Conservation (phyloP, 2,888 invertebrate species). For the Trissolcus brochymenae region DNA sequence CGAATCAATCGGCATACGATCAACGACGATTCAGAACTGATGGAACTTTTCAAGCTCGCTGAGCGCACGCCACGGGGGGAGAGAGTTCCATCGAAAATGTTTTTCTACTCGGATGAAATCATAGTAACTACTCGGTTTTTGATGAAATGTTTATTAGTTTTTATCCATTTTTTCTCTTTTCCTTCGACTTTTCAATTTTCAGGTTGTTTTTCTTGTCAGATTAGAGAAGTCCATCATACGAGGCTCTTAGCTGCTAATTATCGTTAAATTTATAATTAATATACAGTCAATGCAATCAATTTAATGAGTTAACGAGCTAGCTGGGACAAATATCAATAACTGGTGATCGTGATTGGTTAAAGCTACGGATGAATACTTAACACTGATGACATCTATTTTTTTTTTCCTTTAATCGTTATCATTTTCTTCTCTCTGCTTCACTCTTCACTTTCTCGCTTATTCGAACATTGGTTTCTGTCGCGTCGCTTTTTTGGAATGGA, state of each 20-base stretch:
- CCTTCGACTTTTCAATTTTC: background rate
- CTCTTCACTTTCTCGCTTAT: slow-evolving; percentile 33
- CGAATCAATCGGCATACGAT: slow-evolving; percentile 60
- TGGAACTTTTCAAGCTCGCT: slow-evolving; percentile 41
- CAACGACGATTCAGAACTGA: slow-evolving; percentile 61
- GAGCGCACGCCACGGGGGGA: slow-evolving; percentile 22
- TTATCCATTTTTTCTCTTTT: slow-evolving; percentile 17
- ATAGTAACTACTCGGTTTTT: slow-evolving; percentile 38
- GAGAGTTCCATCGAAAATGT: slow-evolving; percentile 31
- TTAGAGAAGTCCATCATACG: slow-evolving; percentile 49
- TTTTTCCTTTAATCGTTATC: slow-evolving; percentile 58
- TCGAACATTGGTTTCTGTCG: slow-evolving; percentile 29
- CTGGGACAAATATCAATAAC: slow-evolving; percentile 53
- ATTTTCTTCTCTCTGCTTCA: slow-evolving; percentile 33
- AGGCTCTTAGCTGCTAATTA: slow-evolving; percentile 60
- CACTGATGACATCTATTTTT: slow-evolving; percentile 72
- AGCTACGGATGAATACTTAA: slow-evolving; percentile 69
- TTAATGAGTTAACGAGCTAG: slow-evolving; percentile 64
- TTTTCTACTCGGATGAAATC: slow-evolving; percentile 29
- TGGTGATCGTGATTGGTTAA: slow-evolving; percentile 58
- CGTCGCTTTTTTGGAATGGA: slow-evolving; percentile 64
- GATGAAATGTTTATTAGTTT: slow-evolving; percentile 45
- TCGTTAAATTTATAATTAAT: slow-evolving; percentile 57
- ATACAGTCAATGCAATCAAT: slow-evolving; percentile 66
- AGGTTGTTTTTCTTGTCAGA: slow-evolving; percentile 30